Base-by-base conservation (phyloP, 2,888 invertebrate species). In the Hypselothyrea guttata region DNA sequence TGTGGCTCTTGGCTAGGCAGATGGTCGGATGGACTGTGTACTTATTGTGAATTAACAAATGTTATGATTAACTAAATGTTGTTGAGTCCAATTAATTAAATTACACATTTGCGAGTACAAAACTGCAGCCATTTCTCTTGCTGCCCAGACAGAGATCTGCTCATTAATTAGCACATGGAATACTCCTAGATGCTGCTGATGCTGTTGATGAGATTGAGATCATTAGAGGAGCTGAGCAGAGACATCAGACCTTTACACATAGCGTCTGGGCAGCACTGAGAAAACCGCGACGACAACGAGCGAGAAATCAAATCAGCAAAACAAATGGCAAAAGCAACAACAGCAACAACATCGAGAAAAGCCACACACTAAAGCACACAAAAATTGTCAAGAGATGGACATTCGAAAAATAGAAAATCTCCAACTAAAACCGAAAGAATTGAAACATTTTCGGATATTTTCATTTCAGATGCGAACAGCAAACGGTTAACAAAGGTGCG, bases 391-490 rank as follows among this genome's bases (percentile, higher is more conserved):
- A 84, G 82, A 84, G 83, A 82, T 84, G 82, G 84, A 82, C 84
- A 82, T 78, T 78, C 83, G 82, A 74, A 82, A 82, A 76, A 82
- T 84, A 78, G 78, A 84, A 81, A 82, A 82, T 82, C 81, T 82
- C 84, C 83, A 82, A 82, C 84, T 79, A 82, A 81, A 70, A 75
- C 64, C 74, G 76, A 82, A 84, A 82, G 84, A 79, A 82, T 82
- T 84, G 82, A 83, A 84, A 82, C 76, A 78, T 82, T 84, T 84
- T 84, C 76, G 79, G 70, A 81, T 79, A 63, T 83, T 79, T 79
- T 83, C 86, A 87, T 78, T 86, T 85, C 76, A 87, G 86, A 86
- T 86, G 86, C 86, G 87, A 86, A 74, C 86, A 84, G 83, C 86
- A 75, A 87, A 87, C 86, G 86, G 84, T 83, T 86, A 81, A 78